phyloP scores from a whole-genome alignment of 2,888 invertebrate species.

The Acleris literana region DNA sequence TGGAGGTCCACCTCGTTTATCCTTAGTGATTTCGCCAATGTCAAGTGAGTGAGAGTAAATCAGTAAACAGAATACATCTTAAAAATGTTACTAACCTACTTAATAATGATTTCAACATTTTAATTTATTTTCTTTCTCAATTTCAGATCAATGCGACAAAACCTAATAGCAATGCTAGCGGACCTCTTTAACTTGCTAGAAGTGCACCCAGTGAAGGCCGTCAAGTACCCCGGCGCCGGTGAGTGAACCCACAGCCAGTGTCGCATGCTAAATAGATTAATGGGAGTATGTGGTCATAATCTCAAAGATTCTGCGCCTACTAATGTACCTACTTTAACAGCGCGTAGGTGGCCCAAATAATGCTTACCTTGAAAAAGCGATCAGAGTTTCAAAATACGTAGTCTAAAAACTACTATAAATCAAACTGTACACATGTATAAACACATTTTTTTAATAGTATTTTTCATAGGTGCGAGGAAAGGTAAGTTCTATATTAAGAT shows the following conservation, averaged over 20 bases:
- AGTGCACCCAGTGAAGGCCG: conserved; percentile 95
- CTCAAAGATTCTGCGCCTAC: conserved; percentile 63
- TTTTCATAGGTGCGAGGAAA: conserved; percentile 16
- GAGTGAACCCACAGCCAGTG: conserved; percentile 59
- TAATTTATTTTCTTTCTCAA: neutral
- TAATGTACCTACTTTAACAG: conserved; percentile 29
- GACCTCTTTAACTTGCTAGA: conserved; percentile 97
- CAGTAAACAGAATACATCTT: too few species aligned
- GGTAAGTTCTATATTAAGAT: conserved; percentile 27
- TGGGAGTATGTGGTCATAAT: conserved; percentile 84
- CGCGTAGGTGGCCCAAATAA: conserved; percentile 26
- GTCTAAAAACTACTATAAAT: conserved; percentile 5
- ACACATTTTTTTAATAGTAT: conserved; percentile 29
- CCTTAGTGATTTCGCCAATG: too few species aligned
- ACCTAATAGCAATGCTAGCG: conserved; percentile 94
- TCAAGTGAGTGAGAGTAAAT: too few species aligned
- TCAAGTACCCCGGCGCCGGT: conserved; percentile 90
- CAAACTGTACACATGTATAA: conserved; percentile 12
- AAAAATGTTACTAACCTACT: too few species aligned
- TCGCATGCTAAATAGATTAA: conserved; percentile 73
- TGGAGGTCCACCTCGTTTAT: too few species aligned
- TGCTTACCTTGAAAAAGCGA: conserved; percentile 11
- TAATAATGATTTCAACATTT: neutral
- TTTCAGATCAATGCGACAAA: conserved; percentile 88
- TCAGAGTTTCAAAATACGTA: neutral